Base-by-base conservation (phyloP, 92 coral and sea anemone genomes). In the Umimayanthus kanabou region DNA sequence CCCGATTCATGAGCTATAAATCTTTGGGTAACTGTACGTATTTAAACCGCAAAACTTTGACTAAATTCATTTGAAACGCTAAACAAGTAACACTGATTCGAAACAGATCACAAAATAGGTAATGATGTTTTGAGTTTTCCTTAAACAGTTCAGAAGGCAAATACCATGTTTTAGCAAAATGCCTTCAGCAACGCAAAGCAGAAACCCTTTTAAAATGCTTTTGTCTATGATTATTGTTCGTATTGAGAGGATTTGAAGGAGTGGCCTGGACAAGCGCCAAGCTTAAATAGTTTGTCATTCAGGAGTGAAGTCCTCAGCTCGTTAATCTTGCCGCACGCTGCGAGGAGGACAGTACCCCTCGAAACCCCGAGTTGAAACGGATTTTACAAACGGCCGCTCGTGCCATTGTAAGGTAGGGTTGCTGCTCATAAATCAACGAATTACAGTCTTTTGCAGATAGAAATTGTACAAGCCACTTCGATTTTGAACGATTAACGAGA, bases 261-360 rank as follows among this genome's bases (percentile, higher is more conserved):
- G 87, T 83, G 77, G 65, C 55, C 45, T 83, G 87, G 87, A 83
- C 33, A 83, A 22, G 39, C 65, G 87, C 87, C 87, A 83, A 20
- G 20, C n/a, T 15, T 83, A 70, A 83, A 71, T 45, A 71, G 79
- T 83, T 83, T 70, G 87, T 45, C 78, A 83, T 47, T 83, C 87
- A 83, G 39, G 45, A 43, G 18, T 43, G 39, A 45, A 25, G 43
- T 45, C 77, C 39, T 70, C 42, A 42, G 66, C 45, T 45, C 42
- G n/a, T 71, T 83, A 25, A 66, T 42, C 26, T 82, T 64, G 69
- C 71, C 15, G 45, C 16, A n/a, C 76, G 8, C 86, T 67, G 86
- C 77, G 23, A 18, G 77, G 11, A 28, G 66, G 25, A 67, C 43
- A 29, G 77, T 20, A 73, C 22, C 15, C 30, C 47, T 25, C 30